Percentiles rank a stretch among this genome's conserved stretches.
Conservation (phyloP, 2,113 vertebrate species). For the Arizona elegans region DNA sequence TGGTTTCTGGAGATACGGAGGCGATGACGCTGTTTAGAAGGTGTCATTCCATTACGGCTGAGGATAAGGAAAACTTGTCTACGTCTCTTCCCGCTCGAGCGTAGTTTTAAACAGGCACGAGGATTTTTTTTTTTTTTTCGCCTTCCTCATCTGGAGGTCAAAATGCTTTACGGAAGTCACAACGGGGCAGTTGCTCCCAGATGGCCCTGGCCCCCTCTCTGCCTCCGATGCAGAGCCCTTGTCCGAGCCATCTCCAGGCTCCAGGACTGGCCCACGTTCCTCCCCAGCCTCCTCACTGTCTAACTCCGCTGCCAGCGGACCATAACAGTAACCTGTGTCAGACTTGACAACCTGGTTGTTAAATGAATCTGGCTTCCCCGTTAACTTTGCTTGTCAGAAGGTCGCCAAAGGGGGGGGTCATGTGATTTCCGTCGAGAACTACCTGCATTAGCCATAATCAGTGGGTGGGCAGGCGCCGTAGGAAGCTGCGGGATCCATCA, state of each 20-base stretch:
- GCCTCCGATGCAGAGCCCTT: too few species aligned
- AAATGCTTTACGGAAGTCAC: background rate
- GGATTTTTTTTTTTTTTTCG: background rate
- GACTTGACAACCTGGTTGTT: too few species aligned
- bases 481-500: background rate
- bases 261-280: too few species aligned
- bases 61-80: background rate
- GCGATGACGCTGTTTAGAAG: slow-evolving; percentile 1
- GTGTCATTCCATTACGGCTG: rapidly evolving
- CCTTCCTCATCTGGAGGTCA: background rate
- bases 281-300: too few species aligned
- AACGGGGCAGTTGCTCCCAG: background rate
- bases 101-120: background rate
- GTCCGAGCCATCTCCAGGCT: too few species aligned
- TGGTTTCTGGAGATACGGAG: slow-evolving; percentile 3
- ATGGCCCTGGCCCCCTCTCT: too few species aligned
- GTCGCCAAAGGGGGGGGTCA: too few species aligned
- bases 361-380: too few species aligned
- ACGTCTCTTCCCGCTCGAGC: background rate
- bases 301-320: too few species aligned
- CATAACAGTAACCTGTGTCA: too few species aligned
- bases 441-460: background rate
- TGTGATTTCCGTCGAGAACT: background rate
- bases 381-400: too few species aligned
- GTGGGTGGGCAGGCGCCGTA: background rate